Evolutionary conservation across 2,113 vertebrate genomes (phyloP).

Genomic region (Dasyprocta punctata): DNA sequence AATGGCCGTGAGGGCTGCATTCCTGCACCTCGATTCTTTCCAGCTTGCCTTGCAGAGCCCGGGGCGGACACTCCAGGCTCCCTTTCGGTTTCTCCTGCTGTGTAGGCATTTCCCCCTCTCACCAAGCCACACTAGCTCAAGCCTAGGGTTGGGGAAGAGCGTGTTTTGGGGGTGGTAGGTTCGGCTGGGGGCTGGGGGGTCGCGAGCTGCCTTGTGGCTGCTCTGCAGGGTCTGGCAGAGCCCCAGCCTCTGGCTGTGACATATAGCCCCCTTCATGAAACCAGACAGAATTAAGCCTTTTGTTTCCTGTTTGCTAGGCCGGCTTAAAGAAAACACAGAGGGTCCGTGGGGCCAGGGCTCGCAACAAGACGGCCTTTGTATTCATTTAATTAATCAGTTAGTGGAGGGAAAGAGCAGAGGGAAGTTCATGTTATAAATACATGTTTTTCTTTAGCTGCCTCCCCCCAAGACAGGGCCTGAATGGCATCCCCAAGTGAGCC

Average conservation of each 20-base stretch:
- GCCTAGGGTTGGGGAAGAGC: not conserved
- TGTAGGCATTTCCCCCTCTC: constrained; percentile 62
- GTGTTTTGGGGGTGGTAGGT: not conserved
- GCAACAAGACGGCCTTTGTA: constrained; percentile 89
- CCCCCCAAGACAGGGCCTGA: constrained; percentile 72
- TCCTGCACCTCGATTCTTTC: not conserved
- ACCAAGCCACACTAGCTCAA: not conserved
- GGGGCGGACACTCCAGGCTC: not conserved
- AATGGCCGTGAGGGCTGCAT: not conserved
- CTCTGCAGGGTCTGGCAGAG: constrained; percentile 65
- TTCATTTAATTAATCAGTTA: constrained; percentile 88
- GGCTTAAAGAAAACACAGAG: constrained; percentile 80
- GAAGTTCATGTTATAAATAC: constrained; percentile 85
- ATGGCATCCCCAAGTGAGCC: constrained; percentile 69
- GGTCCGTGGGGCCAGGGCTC: constrained; percentile 73
- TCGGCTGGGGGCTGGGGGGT: constrained; percentile 31
- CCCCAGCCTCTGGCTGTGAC: constrained; percentile 78
- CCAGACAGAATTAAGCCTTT: constrained; percentile 88
- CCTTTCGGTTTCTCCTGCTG: constrained; percentile 44
- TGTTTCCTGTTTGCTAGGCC: constrained; percentile 86
- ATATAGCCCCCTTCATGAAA: constrained; percentile 79
- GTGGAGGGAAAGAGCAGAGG: constrained; percentile 82
- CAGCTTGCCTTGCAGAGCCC: constrained; percentile 2
- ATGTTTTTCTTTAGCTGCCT: constrained; percentile 77
- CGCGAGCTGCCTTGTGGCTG: constrained; percentile 68